Conservation (phyloP, 2,888 invertebrate species). For the Aricia artaxerxes region DNA sequence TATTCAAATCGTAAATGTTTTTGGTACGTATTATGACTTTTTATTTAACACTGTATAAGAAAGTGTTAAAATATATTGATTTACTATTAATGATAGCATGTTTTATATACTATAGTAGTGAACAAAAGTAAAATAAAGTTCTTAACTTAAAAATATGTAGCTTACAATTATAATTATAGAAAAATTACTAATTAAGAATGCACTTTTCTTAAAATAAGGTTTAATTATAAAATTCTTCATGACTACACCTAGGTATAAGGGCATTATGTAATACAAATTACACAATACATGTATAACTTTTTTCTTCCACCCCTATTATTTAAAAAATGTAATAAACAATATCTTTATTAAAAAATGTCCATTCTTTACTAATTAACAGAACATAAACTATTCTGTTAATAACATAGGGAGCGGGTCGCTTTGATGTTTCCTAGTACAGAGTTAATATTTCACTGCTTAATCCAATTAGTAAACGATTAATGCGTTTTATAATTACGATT, state of each 20-base stretch:
- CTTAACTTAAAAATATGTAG: too few relatives aligned
- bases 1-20: not conserved
- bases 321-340: not conserved
- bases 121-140: too few relatives aligned
- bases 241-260: too few relatives aligned
- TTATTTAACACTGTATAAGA: not conserved
- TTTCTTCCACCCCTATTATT: not conserved
- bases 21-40: not conserved
- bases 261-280: too few relatives aligned
- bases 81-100: not conserved
- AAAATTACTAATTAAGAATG: too few relatives aligned
- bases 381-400: slow-evolving; percentile 3
- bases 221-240: too few relatives aligned
- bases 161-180: too few relatives aligned
- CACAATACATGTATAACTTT: not conserved
- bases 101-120: not conserved
- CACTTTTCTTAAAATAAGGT: too few relatives aligned
- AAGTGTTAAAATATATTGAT: not conserved
- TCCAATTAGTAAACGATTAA: not conserved
- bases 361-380: slow-evolving; percentile 9
- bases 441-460: slow-evolving; percentile 1
- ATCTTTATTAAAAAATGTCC: not conserved
- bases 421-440: not conserved
- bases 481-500: not conserved
- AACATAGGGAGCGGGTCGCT: not conserved